Evolutionary conservation across 2,113 vertebrate genomes (phyloP), one percentile per base, ranked within the genome.

Genomic region (Muntiacus muntjak): DNA sequence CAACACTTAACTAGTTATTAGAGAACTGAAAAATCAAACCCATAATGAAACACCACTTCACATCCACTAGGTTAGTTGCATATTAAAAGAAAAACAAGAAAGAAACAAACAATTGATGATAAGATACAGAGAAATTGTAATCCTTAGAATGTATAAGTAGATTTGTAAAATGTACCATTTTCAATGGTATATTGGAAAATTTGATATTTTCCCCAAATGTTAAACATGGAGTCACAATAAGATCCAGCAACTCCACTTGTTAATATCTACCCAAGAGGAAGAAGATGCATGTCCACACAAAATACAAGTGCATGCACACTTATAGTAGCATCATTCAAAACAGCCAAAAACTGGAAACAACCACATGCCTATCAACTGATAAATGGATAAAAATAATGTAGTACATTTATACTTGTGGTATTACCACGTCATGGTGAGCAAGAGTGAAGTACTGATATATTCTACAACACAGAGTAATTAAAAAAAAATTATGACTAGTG

Each of bases 61-160:
- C 3, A 84, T 1, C 4, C 25, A 88, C 3, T 26, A 89, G 0
- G 0, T 47, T 64, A 47, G 1, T 2, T 84, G 8, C 25, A 47
- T 8, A 79, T 15, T 33, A 33, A 81, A 50, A 81, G 28, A 33
- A 50, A 79, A 79, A 43, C 15, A 47, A 81, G 15, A 33, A 79
- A 78, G 43, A 47, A 30, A 50, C 5, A 11, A 62, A 62, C 11
- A 84, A 62, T 2, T 60, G 2, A 54, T 81, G 11, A 7, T 21
- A 89, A 57, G 54, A 93, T 30, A 2, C 7, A 15, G 26, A 82
- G 1, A 95, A 95, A 62, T 36, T 62, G 3, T 23, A 28, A 36
- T 23, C 6, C 2, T 84, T 84, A 50, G 15, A 84, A 50, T 79
- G 47, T 93, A 50, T 52, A 91, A 1, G 15, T 84, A 2, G 15